Evolutionary conservation across 1,140 invertebrate species (phyloP).

Genomic region (Bombus soroeensis): DNA sequence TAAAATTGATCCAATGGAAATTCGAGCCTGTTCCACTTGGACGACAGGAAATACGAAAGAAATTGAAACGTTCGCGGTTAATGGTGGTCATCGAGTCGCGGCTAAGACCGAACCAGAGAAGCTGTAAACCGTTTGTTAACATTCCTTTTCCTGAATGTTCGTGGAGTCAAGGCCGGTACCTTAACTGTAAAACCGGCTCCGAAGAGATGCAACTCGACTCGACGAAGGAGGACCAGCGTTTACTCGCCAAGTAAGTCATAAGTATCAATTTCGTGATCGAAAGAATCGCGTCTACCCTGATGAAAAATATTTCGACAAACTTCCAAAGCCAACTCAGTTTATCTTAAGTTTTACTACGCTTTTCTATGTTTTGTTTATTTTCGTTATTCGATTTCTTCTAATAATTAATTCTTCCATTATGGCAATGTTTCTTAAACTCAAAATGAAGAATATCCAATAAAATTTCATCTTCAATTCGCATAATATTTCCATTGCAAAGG

Average conservation of each 20-base stretch:
- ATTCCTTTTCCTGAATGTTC: slow-evolving; percentile 51
- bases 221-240: slow-evolving; percentile 34
- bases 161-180: slow-evolving; percentile 46
- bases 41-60: slow-evolving; percentile 23
- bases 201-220: slow-evolving; percentile 45
- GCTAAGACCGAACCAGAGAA: slow-evolving; percentile 19
- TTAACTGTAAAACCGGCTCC: slow-evolving; percentile 57
- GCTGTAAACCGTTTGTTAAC: slow-evolving; percentile 43
- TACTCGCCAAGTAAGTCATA: slow-evolving; percentile 17
- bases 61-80: slow-evolving; percentile 29
- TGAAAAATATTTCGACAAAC: not conserved
- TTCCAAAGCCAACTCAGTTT: no score
- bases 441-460: not conserved
- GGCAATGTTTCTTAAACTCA: not conserved
- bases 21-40: not conserved
- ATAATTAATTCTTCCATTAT: not conserved
- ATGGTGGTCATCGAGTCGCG: slow-evolving; percentile 5
- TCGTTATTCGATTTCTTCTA: not conserved
- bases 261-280: slow-evolving; percentile 31
- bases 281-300: not conserved
- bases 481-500: not conserved
- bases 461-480: not conserved
- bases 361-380: not conserved
- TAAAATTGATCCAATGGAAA: slow-evolving; percentile 5
- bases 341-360: not conserved